Conservation (phyloP, 1,140 invertebrate species). For the Pseudomyrmex concolor region DNA sequence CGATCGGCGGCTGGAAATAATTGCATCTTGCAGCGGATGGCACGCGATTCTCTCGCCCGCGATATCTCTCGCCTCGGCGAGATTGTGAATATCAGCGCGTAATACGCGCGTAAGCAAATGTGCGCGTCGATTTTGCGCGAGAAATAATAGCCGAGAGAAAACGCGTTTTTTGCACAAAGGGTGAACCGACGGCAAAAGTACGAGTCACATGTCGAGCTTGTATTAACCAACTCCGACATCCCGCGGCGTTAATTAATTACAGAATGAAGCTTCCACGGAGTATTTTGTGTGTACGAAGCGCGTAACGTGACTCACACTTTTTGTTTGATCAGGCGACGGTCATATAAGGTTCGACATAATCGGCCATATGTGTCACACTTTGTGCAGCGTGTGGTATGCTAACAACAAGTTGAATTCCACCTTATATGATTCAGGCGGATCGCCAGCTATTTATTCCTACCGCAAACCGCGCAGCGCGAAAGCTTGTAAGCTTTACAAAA, state of each 20-base stretch:
- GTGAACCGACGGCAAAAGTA: slow-evolving; percentile 3
- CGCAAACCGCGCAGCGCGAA: neutral
- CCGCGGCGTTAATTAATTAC: slow-evolving; percentile 51
- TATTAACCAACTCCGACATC: neutral
- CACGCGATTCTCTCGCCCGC: too few species aligned
- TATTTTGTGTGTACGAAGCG: neutral
- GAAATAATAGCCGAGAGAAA: neutral
- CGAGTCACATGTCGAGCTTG: neutral
- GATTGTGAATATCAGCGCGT: slow-evolving; percentile 5
- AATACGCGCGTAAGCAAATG: neutral
- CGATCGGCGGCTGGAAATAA: slow-evolving; percentile 33
- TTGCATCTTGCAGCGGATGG: neutral
- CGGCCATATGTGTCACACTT: slow-evolving; percentile 6
- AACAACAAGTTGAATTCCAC: slow-evolving; percentile 56
- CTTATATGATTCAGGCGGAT: slow-evolving; percentile 32
- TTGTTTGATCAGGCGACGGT: slow-evolving; percentile 31
- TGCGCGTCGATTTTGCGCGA: neutral
- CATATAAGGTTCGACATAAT: slow-evolving; percentile 25
- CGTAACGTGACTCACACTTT: slow-evolving; percentile 39
- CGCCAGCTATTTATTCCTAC: slow-evolving; percentile 33
- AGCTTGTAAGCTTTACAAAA: too few species aligned
- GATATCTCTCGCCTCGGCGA: neutral
- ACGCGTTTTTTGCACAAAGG: neutral
- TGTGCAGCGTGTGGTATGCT: slow-evolving; percentile 37
- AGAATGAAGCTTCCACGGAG: slow-evolving; percentile 1